Evolutionary conservation across 2,797 vertebrate species (phyloP), one percentile per base, ranked within the genome.

Genomic region (Acrossocheilus wenchowensis): DNA sequence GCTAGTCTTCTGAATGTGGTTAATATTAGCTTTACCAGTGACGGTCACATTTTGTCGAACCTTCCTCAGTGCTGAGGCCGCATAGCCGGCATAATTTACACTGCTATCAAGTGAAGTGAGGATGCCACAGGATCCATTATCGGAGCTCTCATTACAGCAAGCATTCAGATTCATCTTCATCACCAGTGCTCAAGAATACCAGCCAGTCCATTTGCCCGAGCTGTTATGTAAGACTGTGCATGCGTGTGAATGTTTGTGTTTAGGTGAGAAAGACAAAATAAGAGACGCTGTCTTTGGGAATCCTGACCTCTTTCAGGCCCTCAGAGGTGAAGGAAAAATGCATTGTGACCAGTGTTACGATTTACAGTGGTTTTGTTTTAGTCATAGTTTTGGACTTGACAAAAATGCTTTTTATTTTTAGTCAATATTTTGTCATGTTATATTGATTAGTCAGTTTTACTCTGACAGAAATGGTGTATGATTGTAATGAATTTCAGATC

Each of bases 81-180:
- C 89, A 88, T 88, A 85, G 86, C 87, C 79, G 74, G 86, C 84
- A 85, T 92, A 90, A 92, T 94, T 94, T 91, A 91, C 91, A 91
- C 90, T 86, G 83, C 77, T 90, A 90, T 91, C 89, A 90, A 91
- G 91, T 91, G 84, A 92, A 87, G 88, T 88, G 84, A 89, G 90
- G 45, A 84, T 89, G 87, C 89, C 60, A 68, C 69, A 86, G 80
- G 91, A 93, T 92, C 92, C 89, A 93, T 93, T 93, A 93, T 91
- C 90, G 89, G 88, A 90, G 90, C 87, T 93, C 90, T 92, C 89
- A 93, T 93, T 90, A 92, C 91, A 92, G 90, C 90, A 86, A 87
- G 88, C 91, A 91, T 88, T 90, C 88, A 66, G 87, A 87, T 91
- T 90, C 85, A 88, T 91, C 89, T 89, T 85, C 88, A 90, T 87